A percentile compares a stretch with the other conserved stretches of the same genome.
phyloP scores from a whole-genome alignment of 35 echinoderm and acorn worm species.

The Ophioderma brevispina region DNA sequence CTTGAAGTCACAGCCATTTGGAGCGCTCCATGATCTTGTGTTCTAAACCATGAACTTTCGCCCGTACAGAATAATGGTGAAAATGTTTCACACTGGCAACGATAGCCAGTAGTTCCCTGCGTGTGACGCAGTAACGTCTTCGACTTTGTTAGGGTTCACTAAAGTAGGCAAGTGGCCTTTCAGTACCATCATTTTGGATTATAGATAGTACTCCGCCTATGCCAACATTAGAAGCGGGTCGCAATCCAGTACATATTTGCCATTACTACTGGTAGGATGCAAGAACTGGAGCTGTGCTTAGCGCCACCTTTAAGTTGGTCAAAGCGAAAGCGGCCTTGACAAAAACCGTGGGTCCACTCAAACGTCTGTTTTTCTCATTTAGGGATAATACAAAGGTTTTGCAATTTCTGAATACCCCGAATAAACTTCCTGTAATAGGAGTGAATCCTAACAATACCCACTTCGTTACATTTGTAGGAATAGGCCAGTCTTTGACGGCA shows the following conservation, averaged over 20 bases:
- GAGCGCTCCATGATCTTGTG: constrained; percentile 23
- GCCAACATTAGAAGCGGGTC: constrained; percentile 38
- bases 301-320: background rate
- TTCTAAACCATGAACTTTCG: background rate
- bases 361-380: background rate
- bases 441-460: constrained; percentile 53
- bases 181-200: constrained; percentile 2
- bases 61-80: background rate
- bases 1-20: constrained; percentile 28
- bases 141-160: constrained; percentile 23
- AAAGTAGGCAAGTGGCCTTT: constrained; percentile 50
- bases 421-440: constrained; percentile 54
- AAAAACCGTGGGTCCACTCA: background rate
- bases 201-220: constrained; percentile 27
- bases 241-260: constrained; percentile 17
- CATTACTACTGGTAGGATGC: constrained; percentile 13
- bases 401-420: constrained; percentile 36
- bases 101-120: constrained; percentile 5
- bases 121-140: constrained; percentile 10
- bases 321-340: constrained; percentile 35
- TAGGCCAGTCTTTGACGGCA: constrained; percentile 45
- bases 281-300: constrained; percentile 31
- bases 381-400: constrained; percentile 2
- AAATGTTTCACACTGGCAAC: background rate
- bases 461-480: constrained; percentile 38